Base-by-base conservation (phyloP, 2,113 vertebrate genomes). In the Desmodus rotundus region DNA sequence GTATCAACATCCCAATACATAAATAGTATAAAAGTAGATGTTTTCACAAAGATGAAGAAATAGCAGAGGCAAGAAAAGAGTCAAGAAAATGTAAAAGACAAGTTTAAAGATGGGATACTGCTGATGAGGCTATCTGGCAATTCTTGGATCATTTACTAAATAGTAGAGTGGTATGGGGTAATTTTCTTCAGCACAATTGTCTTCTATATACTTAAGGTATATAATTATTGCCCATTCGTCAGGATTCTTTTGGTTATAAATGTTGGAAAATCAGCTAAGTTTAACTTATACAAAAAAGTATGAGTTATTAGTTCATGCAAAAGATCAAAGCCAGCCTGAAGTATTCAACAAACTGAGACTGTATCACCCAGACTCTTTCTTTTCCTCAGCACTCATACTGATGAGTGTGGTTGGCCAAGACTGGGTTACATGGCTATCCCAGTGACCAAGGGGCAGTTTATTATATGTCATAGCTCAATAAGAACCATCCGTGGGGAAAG, bases 11-110 rank as follows among this genome's bases (percentile, higher is more conserved):
- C 28, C n/a, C 41, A 58, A 65, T 6, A 58, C 33, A 95, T 63
- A 94, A 87, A 70, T 56, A 88, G 52, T 85, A 80, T 61, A 43
- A 50, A 94, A 87, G 54, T 90, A 70, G 33, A 84, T 83, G 17
- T 61, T 93, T 93, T 73, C 73, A 91, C 47, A 91, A 93, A 91
- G 45, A 82, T 88, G 56, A 68, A 94, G 43, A 74, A 89, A 88
- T 77, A 92, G 11, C 15, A 87, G 54, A 93, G 20, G 2, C 47
- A 84, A 80, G 22, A 63, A 93, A 94, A 92, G 15, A 90, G 38
- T 31, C 20, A 76, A 5, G 7, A 14, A 94, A 78, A 10, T 80
- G 85, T 82, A 61, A 68, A 93, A 77, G 33, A 63, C 1, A 45
- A 54, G 2, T 89, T 70, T 85, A 91, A 91, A 73, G 11, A 73